Percentiles rank a stretch among this genome's conserved stretches.
phyloP scores from a whole-genome alignment of 2,797 vertebrate species.

The Lerista edwardsae region DNA sequence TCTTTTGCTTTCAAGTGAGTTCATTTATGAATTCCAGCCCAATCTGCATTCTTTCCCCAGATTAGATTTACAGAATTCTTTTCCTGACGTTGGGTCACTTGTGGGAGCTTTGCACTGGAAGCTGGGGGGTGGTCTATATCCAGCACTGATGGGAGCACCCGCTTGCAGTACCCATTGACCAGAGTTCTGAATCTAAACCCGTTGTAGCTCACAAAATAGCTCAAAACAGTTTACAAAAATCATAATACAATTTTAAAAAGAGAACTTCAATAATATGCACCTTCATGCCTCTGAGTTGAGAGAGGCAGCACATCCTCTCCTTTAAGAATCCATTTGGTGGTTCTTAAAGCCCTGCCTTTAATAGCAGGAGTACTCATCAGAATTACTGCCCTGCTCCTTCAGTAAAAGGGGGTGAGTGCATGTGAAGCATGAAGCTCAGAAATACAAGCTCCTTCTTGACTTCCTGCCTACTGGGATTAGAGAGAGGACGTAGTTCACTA shows the following conservation, averaged over 20 bases:
- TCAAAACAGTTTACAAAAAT: neutral
- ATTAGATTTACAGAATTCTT: neutral
- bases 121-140: too few relatives aligned
- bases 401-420: too few relatives aligned
- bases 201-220: neutral
- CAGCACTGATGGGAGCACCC: neutral
- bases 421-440: neutral
- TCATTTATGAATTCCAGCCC: neutral
- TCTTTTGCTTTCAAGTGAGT: slow-evolving; percentile 96
- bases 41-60: neutral
- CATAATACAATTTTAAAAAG: neutral
- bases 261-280: neutral
- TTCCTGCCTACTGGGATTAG: neutral
- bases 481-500: too few relatives aligned
- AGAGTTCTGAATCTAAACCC: too few relatives aligned
- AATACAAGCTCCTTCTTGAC: neutral
- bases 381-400: too few relatives aligned
- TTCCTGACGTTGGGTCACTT: neutral
- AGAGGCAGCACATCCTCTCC: neutral
- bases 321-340: neutral
- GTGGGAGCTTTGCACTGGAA: neutral
- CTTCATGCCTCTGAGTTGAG: neutral
- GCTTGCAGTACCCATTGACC: neutral
- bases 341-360: too few relatives aligned
- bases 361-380: neutral